These are phyloP conservation scores for Leuciscus idus DNA, from an alignment of 2,113 vertebrate genomes.

Conservation along the genomic window DNA sequence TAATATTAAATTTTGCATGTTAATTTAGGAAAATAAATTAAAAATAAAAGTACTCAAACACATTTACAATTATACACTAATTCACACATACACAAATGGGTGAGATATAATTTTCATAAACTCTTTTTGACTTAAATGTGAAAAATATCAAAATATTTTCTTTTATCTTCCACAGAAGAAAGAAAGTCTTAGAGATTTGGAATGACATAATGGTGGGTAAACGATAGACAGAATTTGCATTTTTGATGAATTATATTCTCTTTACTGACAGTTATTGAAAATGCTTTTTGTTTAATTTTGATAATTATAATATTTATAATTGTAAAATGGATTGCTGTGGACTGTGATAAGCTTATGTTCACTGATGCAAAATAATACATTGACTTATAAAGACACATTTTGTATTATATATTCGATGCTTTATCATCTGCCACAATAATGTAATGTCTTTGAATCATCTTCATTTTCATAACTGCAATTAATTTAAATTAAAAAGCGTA, in stretches of 20 bases:
- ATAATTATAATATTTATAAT: neutral
- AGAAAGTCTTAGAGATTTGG: neutral
- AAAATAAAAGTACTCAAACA: neutral
- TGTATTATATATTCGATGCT: neutral
- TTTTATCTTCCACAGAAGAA: neutral
- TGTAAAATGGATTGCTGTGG: neutral
- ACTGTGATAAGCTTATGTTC: neutral
- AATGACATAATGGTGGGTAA: no score
- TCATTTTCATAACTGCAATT: conserved; percentile 1
- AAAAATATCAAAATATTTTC: neutral
- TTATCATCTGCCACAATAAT: neutral
- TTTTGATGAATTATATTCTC: no score
- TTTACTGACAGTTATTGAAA: neutral
- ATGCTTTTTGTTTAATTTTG: neutral
- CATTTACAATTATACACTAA: no score
- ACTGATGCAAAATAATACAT: neutral
- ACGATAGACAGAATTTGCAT: no score
- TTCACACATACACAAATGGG: no score
- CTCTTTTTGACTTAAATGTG: neutral
- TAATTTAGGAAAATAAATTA: neutral
- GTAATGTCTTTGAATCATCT: neutral
- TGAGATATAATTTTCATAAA: neutral
- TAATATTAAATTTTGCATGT: neutral
- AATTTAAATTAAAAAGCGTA: neutral
- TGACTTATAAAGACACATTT: neutral